These are phyloP conservation scores for Atrina japonica DNA, from an alignment of 2,888 invertebrate genomes.

Conservation along the genomic window DNA sequence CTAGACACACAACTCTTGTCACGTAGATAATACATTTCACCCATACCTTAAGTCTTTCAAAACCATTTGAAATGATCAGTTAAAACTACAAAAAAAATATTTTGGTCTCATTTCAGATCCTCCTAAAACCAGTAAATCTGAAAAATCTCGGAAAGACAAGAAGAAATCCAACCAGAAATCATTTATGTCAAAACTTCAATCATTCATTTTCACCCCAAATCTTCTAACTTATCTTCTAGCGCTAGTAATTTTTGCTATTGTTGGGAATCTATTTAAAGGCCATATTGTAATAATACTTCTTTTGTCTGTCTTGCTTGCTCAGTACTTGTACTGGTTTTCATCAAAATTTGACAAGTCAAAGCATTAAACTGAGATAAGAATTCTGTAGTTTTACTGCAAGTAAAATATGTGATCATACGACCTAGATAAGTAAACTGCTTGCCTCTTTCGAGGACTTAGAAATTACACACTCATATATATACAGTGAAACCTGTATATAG, in stretches of 20 bases:
- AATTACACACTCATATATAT: too few species aligned
- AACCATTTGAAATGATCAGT: too few species aligned
- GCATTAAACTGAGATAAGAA: neutral
- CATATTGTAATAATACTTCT: constrained; percentile 4
- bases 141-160: neutral
- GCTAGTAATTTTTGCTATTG: constrained; percentile 5
- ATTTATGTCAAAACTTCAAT: constrained; percentile 13
- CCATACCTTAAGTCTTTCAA: too few species aligned
- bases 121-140: constrained; percentile 14
- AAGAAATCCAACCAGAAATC: constrained; percentile 25
- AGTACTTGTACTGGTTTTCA: constrained; percentile 29
- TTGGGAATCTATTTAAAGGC: constrained; percentile 19
- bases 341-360: constrained; percentile 20
- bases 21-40: too few species aligned
- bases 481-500: too few species aligned
- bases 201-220: constrained; percentile 5
- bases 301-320: constrained; percentile 11
- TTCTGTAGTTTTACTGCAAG: too few species aligned
- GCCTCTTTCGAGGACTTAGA: too few species aligned
- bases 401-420: too few species aligned
- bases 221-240: constrained; percentile 15
- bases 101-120: constrained; percentile 27
- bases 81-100: neutral
- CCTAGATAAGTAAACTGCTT: too few species aligned
- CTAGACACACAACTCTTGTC: too few species aligned